Base-by-base conservation (phyloP, 2,888 invertebrate genomes). In the Aromia moschata region DNA sequence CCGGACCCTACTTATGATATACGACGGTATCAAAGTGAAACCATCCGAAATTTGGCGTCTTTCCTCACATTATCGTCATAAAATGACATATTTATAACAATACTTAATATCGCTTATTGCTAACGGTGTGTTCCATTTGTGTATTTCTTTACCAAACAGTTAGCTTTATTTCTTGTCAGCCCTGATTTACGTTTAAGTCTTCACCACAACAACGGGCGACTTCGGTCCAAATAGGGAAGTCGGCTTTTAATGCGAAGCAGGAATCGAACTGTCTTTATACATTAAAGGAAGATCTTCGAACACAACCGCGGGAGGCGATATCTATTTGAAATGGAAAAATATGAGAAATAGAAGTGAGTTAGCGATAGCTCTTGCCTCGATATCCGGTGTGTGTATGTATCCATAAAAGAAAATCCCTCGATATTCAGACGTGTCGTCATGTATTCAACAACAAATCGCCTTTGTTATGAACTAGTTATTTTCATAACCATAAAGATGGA, bases 361-460 rank as follows among this genome's bases (percentile, higher is more conserved):
- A 44, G 25, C 18, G n/a, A 36, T 20, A 44, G 25, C 18, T 30
- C 10, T 31, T 41, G 53, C 30, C 31, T 44, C 12, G 10, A 30
- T 16, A 33, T 17, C 16, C 5, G 16, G 5, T 7, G n/a, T n/a
- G 31, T 47, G 18, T 47, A 47, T 38, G 47, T 20, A 36, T 47
- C 37, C 43, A 49, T 49, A 20, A 49, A 49, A 41, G 47, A 41
- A 16, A 40, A 56, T 47, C 41, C 56, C 37, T 38, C 49, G 56
- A 43, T 56, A 56, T 56, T 56, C 49, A 46, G 56, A 56, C 49
- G 49, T 51, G 56, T 49, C 56, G 49, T 49, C 49, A 41, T 49
- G 49, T 56, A 49, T 56, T 56, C 56, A 56, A 56, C 41, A 56
- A 36, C 56, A 49, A 49, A 56, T 49, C 49, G 49, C 49, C 49